Evolutionary conservation across 2,797 vertebrate species (phyloP).

Genomic region (Argya squamiceps): DNA sequence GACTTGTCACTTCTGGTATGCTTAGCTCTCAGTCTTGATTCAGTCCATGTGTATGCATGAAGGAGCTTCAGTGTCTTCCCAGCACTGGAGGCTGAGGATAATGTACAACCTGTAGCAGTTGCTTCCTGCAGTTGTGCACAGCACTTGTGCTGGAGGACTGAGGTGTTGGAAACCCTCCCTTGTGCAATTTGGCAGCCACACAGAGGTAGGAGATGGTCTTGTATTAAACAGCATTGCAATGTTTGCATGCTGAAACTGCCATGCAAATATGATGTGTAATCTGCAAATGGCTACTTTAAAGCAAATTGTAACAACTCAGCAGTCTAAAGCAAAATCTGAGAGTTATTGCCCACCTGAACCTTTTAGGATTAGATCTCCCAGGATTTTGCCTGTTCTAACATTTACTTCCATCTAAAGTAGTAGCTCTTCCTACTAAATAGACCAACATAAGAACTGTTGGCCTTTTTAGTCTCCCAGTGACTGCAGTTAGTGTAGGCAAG

Average conservation of each 20-base stretch:
- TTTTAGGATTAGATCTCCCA: not conserved
- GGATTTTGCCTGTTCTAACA: not conserved
- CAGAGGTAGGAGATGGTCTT: not conserved
- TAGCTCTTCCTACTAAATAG: not conserved
- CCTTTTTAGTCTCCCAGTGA: not conserved
- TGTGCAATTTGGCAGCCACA: fast-evolving
- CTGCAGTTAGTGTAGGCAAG: not conserved
- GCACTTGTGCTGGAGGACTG: not conserved
- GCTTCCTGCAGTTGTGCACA: not conserved
- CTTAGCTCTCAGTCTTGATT: not conserved
- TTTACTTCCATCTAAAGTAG: not conserved
- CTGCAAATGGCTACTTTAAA: not conserved
- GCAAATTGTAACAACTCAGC: not conserved
- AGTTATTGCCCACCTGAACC: not conserved
- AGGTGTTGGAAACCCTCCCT: not conserved
- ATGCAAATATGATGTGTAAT: not conserved
- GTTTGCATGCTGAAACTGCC: not conserved
- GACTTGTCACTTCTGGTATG: not conserved
- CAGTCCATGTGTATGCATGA: not conserved
- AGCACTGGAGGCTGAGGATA: not conserved
- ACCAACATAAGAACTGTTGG: not conserved
- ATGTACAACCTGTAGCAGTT: not conserved
- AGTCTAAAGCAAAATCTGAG: not conserved
- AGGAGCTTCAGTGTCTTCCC: not conserved
- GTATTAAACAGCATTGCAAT: not conserved